phyloP scores from a whole-genome alignment of 1,140 invertebrate genomes.

The Drosophila orosa region DNA sequence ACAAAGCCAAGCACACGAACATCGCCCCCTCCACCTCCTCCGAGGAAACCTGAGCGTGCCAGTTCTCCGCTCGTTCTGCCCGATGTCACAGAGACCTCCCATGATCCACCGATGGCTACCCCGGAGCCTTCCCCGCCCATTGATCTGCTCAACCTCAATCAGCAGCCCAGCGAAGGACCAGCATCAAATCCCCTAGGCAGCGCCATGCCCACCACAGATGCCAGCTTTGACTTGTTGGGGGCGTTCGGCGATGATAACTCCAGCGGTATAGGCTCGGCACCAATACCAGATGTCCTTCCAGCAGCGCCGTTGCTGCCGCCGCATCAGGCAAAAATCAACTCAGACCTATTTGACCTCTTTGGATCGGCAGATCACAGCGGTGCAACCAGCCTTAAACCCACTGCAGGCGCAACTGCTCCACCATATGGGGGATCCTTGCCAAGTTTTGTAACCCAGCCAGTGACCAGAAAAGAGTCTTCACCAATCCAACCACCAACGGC shows the following conservation, averaged over 20 bases:
- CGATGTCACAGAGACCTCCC: slow-evolving; percentile 76
- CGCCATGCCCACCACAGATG: slow-evolving; percentile 84
- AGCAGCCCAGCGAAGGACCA: slow-evolving; percentile 56
- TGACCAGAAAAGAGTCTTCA: slow-evolving; percentile 60
- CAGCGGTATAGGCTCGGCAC: slow-evolving; percentile 70
- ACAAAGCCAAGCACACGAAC: slow-evolving; percentile 68
- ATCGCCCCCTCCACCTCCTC: slow-evolving; percentile 18
- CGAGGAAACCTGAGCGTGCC: slow-evolving; percentile 39
- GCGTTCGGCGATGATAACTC: slow-evolving; percentile 85
- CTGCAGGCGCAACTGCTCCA: slow-evolving; percentile 30
- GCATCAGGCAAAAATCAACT: slow-evolving; percentile 60
- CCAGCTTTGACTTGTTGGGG: slow-evolving; percentile 87
- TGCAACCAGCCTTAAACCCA: slow-evolving; percentile 50
- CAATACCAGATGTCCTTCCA: slow-evolving; percentile 74
- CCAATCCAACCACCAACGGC: slow-evolving; percentile 61
- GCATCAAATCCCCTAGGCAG: slow-evolving; percentile 58
- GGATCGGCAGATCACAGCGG: slow-evolving; percentile 57
- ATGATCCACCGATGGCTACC: slow-evolving; percentile 50
- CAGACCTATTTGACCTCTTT: slow-evolving; percentile 81
- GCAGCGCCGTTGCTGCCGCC: slow-evolving; percentile 43
- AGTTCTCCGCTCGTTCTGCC: slow-evolving; percentile 71
- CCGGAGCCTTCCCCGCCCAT: slow-evolving; percentile 82
- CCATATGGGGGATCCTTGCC: slow-evolving; percentile 61
- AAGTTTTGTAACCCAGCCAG: slow-evolving; percentile 63
- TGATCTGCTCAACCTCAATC: slow-evolving; percentile 86